Evolutionary conservation across 2,797 vertebrate genomes (phyloP).

Genomic region (Fistularia commersonii): DNA sequence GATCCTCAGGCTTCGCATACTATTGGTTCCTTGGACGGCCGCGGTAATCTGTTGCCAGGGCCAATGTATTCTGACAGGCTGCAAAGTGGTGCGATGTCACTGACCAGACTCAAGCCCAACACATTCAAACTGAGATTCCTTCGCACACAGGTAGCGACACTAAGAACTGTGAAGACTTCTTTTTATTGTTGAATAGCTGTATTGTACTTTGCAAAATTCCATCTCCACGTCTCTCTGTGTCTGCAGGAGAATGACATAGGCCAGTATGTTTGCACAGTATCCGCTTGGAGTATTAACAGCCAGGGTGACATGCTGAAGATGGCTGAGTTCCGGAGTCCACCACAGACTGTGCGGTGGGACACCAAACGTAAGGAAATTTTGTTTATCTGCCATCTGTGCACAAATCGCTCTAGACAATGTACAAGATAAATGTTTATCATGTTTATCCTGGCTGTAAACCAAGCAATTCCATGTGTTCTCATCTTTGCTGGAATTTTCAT

Average conservation of each 20-base stretch:
- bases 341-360: slow-evolving; percentile 59
- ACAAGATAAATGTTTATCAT: too few relatives aligned
- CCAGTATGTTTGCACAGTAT: slow-evolving; percentile 64
- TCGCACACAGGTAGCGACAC: slow-evolving; percentile 68
- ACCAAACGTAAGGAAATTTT: slow-evolving; percentile 56
- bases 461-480: too few relatives aligned
- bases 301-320: slow-evolving; percentile 50
- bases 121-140: slow-evolving; percentile 86
- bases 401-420: not conserved
- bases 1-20: slow-evolving; percentile 43
- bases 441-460: too few relatives aligned
- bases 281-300: slow-evolving; percentile 49
- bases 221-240: rapidly evolving
- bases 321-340: slow-evolving; percentile 46
- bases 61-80: slow-evolving; percentile 71
- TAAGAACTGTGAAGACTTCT: too few relatives aligned
- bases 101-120: slow-evolving; percentile 71
- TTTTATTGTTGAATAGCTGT: too few relatives aligned
- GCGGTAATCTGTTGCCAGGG: slow-evolving; percentile 77
- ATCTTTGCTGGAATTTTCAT: too few relatives aligned
- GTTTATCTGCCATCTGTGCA: not conserved
- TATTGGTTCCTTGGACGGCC: slow-evolving; percentile 78
- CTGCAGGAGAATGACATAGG: slow-evolving; percentile 71
- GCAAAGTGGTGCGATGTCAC: slow-evolving; percentile 77
- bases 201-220: not conserved